These are phyloP conservation scores for Antheraea pernyi DNA, from an alignment of 1,140 invertebrate genomes.

Conservation along the genomic window DNA sequence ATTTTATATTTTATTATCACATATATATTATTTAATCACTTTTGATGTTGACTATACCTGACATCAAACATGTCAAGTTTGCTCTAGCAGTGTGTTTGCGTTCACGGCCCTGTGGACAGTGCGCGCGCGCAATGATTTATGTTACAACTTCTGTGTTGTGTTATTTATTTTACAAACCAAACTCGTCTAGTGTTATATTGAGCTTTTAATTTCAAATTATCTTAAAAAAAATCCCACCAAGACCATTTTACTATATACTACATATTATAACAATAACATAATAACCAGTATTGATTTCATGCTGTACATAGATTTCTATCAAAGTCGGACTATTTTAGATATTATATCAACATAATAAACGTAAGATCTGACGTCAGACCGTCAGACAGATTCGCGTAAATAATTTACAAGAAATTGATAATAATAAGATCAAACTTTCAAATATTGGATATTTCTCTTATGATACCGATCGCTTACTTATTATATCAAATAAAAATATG, in stretches of 20 bases:
- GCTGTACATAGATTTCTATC: too few species aligned
- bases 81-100: slow-evolving; percentile 12
- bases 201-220: background rate
- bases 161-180: background rate
- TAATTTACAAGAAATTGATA: slow-evolving; percentile 1
- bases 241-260: background rate
- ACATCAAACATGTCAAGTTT: slow-evolving; percentile 34
- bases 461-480: too few species aligned
- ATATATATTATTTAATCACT: background rate
- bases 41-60: slow-evolving; percentile 13
- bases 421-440: background rate
- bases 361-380: too few species aligned
- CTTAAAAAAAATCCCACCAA: background rate
- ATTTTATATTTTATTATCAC: background rate
- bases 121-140: slow-evolving; percentile 23
- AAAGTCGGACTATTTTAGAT: too few species aligned
- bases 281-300: too few species aligned
- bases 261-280: too few species aligned
- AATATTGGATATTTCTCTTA: background rate
- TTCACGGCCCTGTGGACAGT: slow-evolving; percentile 6
- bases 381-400: too few species aligned
- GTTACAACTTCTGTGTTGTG: slow-evolving; percentile 10
- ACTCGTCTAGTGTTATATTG: slow-evolving; percentile 1
- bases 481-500: too few species aligned
- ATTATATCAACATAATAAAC: too few species aligned